Evolutionary conservation across 2,888 invertebrate genomes (phyloP).

Genomic region (Mythimna ferrago): DNA sequence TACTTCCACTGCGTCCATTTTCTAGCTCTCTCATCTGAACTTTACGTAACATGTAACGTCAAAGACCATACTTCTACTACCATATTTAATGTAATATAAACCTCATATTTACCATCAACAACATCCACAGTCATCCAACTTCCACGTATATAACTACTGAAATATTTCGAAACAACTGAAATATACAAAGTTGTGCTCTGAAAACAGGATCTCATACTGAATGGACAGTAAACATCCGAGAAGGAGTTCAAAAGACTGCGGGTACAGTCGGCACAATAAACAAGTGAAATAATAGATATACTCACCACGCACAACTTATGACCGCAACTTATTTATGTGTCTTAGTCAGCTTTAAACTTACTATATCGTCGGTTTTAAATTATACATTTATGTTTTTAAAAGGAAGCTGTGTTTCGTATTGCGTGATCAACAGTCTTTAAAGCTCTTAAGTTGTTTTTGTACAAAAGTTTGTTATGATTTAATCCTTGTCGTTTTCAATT

Average conservation of each 20-base stretch:
- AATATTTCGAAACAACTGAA: conserved; percentile 61
- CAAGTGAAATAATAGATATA: conserved; percentile 39
- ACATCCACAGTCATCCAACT: conserved; percentile 28
- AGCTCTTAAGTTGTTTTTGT: conserved; percentile 24
- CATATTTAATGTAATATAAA: conserved; percentile 16
- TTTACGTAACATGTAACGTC: background rate
- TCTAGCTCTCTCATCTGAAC: background rate
- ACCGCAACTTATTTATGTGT: conserved; percentile 34
- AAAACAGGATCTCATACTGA: conserved; percentile 69
- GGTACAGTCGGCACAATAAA: conserved; percentile 59
- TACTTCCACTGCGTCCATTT: background rate
- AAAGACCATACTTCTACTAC: background rate
- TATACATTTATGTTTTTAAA: conserved; percentile 48
- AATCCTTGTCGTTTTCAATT: conserved; percentile 30
- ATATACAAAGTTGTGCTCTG: conserved; percentile 67
- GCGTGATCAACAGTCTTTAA: conserved; percentile 47
- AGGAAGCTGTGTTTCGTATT: conserved; percentile 33
- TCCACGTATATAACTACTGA: conserved; percentile 32
- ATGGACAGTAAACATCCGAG: conserved; percentile 71
- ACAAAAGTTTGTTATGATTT: conserved; percentile 29
- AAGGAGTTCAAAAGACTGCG: conserved; percentile 65
- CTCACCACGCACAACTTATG: conserved; percentile 14
- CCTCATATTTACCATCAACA: conserved; percentile 9
- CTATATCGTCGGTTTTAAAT: conserved; percentile 35
- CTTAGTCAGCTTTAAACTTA: conserved; percentile 47